phyloP scores from a whole-genome alignment of 2,888 invertebrate species.

The Cacoxenus indagator region DNA sequence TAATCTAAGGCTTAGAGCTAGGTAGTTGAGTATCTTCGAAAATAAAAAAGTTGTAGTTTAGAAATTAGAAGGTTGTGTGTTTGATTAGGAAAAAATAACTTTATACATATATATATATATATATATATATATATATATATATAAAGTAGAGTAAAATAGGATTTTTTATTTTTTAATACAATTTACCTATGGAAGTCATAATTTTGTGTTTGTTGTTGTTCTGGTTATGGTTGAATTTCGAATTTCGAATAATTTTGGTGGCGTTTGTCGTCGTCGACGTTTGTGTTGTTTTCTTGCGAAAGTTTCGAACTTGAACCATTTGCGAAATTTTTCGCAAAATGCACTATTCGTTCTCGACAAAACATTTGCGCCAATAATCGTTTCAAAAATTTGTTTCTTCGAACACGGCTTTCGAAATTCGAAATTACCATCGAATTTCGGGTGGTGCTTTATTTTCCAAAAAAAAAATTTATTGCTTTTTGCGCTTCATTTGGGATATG shows the following conservation, averaged over 20 bases:
- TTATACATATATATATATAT: neutral
- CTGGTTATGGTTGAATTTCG: conserved; percentile 24
- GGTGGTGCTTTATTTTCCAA: neutral
- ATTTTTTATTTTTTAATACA: conserved; percentile 42
- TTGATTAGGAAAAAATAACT: neutral
- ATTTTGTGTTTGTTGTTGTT: conserved; percentile 60
- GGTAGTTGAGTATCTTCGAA: too few species aligned
- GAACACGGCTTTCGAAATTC: neutral
- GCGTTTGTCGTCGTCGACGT: conserved; percentile 32
- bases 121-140: conserved; percentile 16
- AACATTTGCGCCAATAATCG: neutral
- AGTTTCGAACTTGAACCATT: conserved; percentile 26
- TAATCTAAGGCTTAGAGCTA: too few species aligned
- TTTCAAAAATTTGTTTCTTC: conserved; percentile 22
- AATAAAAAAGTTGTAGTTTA: too few species aligned
- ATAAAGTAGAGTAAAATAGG: conserved; percentile 19
- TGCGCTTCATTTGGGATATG: conserved; percentile 8
- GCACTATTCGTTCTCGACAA: conserved; percentile 12
- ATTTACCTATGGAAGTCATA: conserved; percentile 71
- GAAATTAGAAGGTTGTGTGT: neutral
- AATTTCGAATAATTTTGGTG: conserved; percentile 47
- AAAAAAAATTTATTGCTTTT: conserved; percentile 15
- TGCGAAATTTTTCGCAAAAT: neutral
- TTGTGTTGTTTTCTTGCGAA: conserved; percentile 27
- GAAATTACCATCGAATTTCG: neutral